phyloP scores from a whole-genome alignment of 2,797 vertebrate genomes.

The Sparidentex hasta region DNA sequence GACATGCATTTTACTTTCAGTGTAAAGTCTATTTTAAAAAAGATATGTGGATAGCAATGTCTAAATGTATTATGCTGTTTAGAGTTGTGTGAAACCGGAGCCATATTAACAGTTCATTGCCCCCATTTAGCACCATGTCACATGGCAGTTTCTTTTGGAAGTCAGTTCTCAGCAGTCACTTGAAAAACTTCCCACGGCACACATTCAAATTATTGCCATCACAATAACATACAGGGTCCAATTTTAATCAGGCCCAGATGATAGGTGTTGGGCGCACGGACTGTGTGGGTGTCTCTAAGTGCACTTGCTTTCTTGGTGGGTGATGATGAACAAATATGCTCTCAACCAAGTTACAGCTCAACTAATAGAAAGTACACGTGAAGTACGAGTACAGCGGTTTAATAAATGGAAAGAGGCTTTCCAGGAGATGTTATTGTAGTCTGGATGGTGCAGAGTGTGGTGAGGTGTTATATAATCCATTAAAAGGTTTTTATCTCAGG shows the following conservation, averaged over 20 bases:
- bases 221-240: background rate
- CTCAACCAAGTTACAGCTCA: background rate
- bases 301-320: too few species aligned
- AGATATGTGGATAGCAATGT: background rate
- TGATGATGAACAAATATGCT: background rate
- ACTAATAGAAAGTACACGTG: background rate
- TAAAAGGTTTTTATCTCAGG: background rate
- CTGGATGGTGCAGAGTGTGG: background rate
- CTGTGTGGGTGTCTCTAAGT: background rate
- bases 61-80: background rate
- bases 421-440: background rate
- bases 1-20: constrained; percentile 8
- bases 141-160: too few species aligned
- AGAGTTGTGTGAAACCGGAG: background rate
- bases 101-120: background rate
- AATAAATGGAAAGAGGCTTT: background rate
- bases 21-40: background rate
- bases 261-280: background rate
- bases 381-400: background rate
- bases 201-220: background rate
- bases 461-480: background rate
- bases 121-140: background rate
- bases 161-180: background rate
- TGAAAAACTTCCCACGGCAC: background rate
- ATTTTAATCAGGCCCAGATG: background rate